phyloP scores from a whole-genome alignment of 2,797 vertebrate species.

The Spinus olivaceus region DNA sequence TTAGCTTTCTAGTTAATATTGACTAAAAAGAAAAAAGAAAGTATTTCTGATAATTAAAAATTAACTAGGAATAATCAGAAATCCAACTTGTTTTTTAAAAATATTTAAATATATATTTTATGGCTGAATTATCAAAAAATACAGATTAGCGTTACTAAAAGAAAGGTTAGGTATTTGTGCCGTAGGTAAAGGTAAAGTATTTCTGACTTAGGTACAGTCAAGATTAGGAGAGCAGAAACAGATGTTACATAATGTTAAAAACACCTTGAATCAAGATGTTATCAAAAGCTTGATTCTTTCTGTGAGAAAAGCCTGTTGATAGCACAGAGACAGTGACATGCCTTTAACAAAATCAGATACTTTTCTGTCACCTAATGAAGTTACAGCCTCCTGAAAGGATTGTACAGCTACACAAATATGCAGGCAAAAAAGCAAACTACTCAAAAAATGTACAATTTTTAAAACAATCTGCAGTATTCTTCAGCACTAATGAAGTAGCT shows the following conservation, averaged over 20 bases:
- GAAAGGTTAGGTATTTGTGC: neutral
- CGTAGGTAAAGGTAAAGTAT: neutral
- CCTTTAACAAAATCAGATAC: neutral
- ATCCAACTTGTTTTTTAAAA: accelerated
- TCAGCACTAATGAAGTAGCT: neutral
- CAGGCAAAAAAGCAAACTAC: neutral
- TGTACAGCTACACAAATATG: accelerated
- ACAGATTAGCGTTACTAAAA: neutral
- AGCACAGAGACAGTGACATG: neutral
- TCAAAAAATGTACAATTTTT: neutral
- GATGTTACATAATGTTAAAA: neutral
- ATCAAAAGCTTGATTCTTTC: neutral
- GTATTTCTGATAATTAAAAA: neutral
- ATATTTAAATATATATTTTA: neutral
- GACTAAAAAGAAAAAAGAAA: neutral
- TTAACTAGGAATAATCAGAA: neutral
- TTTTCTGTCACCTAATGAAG: neutral
- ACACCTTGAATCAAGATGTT: neutral
- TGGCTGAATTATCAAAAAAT: neutral
- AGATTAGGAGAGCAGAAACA: neutral
- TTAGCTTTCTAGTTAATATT: neutral
- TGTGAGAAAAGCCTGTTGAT: neutral
- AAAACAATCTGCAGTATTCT: neutral
- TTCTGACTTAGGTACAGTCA: neutral
- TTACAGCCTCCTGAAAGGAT: neutral